These are phyloP conservation scores for Paratilapia polleni DNA, from an alignment of 2,113 vertebrate genomes.

Conservation along the genomic window DNA sequence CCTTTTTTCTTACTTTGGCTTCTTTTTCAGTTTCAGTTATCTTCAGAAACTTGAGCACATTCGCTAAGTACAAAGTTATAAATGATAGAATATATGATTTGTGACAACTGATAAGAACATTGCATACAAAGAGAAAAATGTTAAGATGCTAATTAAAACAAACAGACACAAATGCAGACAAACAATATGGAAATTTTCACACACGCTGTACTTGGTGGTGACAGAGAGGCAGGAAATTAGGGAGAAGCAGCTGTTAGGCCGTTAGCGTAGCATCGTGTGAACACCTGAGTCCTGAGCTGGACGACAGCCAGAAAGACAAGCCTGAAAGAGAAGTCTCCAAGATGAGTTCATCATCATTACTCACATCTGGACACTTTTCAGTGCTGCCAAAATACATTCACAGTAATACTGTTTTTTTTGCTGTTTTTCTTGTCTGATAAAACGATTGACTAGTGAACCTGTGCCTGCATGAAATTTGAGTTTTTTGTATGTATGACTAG, in stretches of 20 bases:
- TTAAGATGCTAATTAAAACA: not conserved
- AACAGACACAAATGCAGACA: not conserved
- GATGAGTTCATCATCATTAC: not conserved
- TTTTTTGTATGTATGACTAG: not conserved
- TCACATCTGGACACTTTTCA: conserved; percentile 11
- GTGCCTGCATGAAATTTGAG: not conserved
- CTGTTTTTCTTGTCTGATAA: no score
- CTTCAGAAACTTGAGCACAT: not conserved
- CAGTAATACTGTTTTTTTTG: no score
- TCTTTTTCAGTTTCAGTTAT: rapidly evolving
- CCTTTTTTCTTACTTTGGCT: not conserved
- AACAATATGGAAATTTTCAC: not conserved
- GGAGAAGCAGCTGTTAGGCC: conserved; percentile 10
- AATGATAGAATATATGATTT: not conserved
- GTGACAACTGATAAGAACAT: not conserved
- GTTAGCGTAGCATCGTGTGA: conserved; percentile 12
- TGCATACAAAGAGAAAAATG: not conserved
- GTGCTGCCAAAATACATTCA: no score
- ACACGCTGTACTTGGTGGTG: not conserved
- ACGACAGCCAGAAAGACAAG: conserved; percentile 6
- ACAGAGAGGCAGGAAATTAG: conserved; percentile 19
- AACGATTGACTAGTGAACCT: not conserved
- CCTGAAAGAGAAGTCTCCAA: not conserved
- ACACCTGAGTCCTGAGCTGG: conserved; percentile 50
- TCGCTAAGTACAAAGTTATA: no score